Percentiles rank a stretch among this genome's conserved stretches.
phyloP scores from a whole-genome alignment of 2,113 vertebrate genomes.

The Polyodon spathula region DNA sequence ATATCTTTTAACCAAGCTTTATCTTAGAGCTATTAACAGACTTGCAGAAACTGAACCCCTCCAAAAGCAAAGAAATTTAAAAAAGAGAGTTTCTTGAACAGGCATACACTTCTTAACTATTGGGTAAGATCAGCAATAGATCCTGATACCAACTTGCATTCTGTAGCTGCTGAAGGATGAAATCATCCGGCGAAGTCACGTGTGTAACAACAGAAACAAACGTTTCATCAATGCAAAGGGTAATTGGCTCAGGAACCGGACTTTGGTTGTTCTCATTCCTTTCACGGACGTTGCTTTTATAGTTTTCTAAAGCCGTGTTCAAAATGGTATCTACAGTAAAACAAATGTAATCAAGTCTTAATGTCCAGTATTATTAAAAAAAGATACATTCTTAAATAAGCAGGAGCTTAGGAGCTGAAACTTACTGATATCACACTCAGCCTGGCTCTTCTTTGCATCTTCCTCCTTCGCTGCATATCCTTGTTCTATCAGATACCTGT shows the following conservation, averaged over 20 bases:
- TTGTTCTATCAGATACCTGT: constrained; percentile 57
- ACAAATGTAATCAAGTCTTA: too few species aligned
- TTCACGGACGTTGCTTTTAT: constrained; percentile 33
- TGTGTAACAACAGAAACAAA: constrained; percentile 69
- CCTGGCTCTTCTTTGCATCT: constrained; percentile 7
- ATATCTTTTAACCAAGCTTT: too few species aligned
- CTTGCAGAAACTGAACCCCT: too few species aligned
- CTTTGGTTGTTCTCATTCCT: constrained; percentile 36
- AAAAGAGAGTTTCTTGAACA: background rate
- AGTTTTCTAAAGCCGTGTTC: constrained; percentile 44
- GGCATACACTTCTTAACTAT: too few species aligned
- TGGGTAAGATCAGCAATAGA: too few species aligned
- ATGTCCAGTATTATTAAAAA: too few species aligned
- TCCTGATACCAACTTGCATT: constrained; percentile 67
- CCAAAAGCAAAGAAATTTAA: background rate
- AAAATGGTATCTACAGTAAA: constrained; percentile 31
- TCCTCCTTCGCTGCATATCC: constrained; percentile 39
- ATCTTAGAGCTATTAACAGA: too few species aligned
- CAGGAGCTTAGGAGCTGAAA: too few species aligned
- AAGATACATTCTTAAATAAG: too few species aligned
- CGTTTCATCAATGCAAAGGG: constrained; percentile 53
- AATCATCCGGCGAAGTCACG: constrained; percentile 65
- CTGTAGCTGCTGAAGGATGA: constrained; percentile 73
- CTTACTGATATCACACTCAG: constrained; percentile 55
- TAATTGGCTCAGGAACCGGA: constrained; percentile 44